Evolutionary conservation across 2,888 invertebrate species (phyloP).

Genomic region (Sphaerophoria rueppellii): DNA sequence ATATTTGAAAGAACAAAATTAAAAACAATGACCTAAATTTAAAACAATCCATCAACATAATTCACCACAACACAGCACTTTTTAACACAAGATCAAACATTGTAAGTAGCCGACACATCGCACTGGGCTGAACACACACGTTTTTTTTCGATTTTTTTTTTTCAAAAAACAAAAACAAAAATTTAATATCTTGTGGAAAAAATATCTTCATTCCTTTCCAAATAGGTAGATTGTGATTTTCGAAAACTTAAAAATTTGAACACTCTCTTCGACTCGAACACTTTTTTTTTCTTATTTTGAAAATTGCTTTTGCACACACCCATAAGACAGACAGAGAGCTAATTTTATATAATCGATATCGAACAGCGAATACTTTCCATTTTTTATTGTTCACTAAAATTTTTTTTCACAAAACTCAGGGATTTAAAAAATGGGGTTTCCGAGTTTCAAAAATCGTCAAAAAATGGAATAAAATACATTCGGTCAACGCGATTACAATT

Average conservation of each 20-base stretch:
- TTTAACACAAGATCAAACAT: slow-evolving; percentile 67
- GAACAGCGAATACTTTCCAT: slow-evolving; percentile 62
- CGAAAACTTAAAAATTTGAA: slow-evolving; percentile 11
- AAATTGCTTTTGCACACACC: slow-evolving; percentile 62
- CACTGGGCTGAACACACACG: slow-evolving; percentile 14
- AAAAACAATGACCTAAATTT: slow-evolving; percentile 72
- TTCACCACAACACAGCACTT: slow-evolving; percentile 66
- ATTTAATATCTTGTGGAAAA: slow-evolving; percentile 27
- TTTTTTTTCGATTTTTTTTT: background rate
- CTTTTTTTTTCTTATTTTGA: slow-evolving; percentile 50
- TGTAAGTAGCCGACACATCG: slow-evolving; percentile 25
- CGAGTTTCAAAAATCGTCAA: slow-evolving; percentile 29
- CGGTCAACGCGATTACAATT: background rate
- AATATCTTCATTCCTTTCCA: slow-evolving; percentile 70
- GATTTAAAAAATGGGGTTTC: background rate
- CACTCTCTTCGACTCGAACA: slow-evolving; percentile 47
- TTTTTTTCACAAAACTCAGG: slow-evolving; percentile 43
- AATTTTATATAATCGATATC: slow-evolving; percentile 68
- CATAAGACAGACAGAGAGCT: slow-evolving; percentile 48
- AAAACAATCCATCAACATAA: slow-evolving; percentile 71
- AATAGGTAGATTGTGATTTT: slow-evolving; percentile 53
- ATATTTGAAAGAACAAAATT: slow-evolving; percentile 44
- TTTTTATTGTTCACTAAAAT: slow-evolving; percentile 1
- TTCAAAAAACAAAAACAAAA: slow-evolving; percentile 3
- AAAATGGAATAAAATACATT: slow-evolving; percentile 24